Evolutionary conservation across 2,797 vertebrate species (phyloP).

Genomic region (Cryptoblepharus egeriae): DNA sequence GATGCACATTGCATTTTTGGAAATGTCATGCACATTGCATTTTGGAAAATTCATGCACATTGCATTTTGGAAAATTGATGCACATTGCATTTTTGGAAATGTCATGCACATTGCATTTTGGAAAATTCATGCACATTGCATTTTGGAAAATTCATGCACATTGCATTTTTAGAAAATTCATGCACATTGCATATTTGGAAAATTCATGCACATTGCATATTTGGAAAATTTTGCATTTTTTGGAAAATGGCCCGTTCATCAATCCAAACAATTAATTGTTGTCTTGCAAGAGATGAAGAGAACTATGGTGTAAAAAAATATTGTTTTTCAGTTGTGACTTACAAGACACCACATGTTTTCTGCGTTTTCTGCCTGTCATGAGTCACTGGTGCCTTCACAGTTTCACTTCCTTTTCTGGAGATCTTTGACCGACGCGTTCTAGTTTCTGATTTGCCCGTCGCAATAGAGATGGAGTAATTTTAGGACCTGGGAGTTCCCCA

Average conservation of each 20-base stretch:
- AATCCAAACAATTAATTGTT: not conserved
- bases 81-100: too few species aligned
- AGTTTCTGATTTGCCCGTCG: constrained; percentile 21
- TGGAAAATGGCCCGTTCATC: not conserved
- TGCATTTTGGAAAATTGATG: not conserved
- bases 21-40: too few species aligned
- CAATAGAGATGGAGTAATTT: constrained; percentile 2
- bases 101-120: too few species aligned
- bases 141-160: not conserved
- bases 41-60: too few species aligned
- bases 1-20: too few species aligned
- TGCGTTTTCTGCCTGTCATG: not conserved
- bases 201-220: not conserved
- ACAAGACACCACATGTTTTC: not conserved
- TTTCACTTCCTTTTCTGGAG: constrained; percentile 39
- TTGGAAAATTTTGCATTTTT: not conserved
- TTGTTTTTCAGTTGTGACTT: constrained; percentile 8
- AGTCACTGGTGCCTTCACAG: constrained; percentile 24
- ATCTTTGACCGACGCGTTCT: not conserved
- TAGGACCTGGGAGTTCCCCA: constrained; percentile 9
- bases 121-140: too few species aligned
- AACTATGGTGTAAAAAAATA: not conserved
- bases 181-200: too few species aligned
- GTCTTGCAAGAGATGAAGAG: not conserved
- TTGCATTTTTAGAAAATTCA: too few species aligned